These are phyloP conservation scores for Limnephilus auricula DNA, from an alignment of 2,888 invertebrate species.

Conservation along the genomic window DNA sequence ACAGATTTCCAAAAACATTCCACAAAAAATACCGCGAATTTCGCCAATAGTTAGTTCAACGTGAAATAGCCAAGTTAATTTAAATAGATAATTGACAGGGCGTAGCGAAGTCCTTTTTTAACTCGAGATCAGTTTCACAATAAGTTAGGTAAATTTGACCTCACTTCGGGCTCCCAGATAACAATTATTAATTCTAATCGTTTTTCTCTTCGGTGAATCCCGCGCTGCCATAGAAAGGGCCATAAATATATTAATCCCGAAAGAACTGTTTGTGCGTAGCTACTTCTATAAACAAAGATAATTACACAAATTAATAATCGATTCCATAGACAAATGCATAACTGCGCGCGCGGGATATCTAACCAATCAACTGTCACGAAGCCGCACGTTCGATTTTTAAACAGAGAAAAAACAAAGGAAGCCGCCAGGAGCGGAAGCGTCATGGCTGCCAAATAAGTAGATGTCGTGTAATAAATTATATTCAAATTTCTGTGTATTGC, in stretches of 20 bases:
- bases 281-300: background rate
- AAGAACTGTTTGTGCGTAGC: background rate
- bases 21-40: too few species aligned
- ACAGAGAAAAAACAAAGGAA: slow-evolving; percentile 18
- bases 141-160: too few species aligned
- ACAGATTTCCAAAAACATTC: too few species aligned
- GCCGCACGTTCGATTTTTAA: slow-evolving; percentile 1
- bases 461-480: slow-evolving; percentile 56
- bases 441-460: slow-evolving; percentile 29
- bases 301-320: slow-evolving; percentile 37
- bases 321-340: slow-evolving; percentile 40
- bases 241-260: too few species aligned
- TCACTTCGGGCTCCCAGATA: background rate
- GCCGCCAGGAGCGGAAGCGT: slow-evolving; percentile 47
- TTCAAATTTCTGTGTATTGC: slow-evolving; percentile 55
- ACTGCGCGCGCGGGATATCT: slow-evolving; percentile 39
- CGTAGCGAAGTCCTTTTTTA: too few species aligned
- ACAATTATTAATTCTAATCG: background rate
- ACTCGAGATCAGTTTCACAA: too few species aligned
- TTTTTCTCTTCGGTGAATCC: background rate
- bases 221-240: background rate
- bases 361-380: background rate
- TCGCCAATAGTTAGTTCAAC: too few species aligned
- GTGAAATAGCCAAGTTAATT: too few species aligned
- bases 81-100: too few species aligned